A percentile compares a stretch with the other conserved stretches of the same genome.
Conservation (phyloP, 2,797 vertebrate species). For the Urophycis tenuis region DNA sequence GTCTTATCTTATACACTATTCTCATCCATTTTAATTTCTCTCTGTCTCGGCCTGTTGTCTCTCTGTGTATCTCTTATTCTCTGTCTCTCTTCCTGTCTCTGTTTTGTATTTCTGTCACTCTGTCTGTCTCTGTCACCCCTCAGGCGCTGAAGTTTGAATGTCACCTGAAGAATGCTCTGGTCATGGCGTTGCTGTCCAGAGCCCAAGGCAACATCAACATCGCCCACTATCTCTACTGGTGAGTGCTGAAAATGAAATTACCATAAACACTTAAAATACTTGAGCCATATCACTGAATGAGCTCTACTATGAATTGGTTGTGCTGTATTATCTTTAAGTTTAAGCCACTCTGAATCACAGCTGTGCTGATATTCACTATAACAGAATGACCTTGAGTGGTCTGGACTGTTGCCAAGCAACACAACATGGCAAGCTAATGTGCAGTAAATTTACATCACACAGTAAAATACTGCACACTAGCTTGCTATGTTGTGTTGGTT, state of each 20-base stretch:
- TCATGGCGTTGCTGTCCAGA: constrained; percentile 86
- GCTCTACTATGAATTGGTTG: too few species aligned
- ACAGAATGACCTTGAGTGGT: too few species aligned
- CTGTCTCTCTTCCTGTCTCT: neutral
- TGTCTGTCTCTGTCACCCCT: neutral
- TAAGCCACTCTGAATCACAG: too few species aligned
- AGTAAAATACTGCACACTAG: too few species aligned
- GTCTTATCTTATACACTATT: neutral
- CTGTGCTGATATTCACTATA: too few species aligned
- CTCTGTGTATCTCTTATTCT: neutral
- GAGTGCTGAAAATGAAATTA: constrained; percentile 56
- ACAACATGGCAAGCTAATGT: too few species aligned
- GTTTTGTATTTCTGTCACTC: neutral
- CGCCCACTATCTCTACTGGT: constrained; percentile 94
- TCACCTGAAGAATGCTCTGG: constrained; percentile 85
- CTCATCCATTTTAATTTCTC: neutral
- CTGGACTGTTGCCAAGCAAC: too few species aligned
- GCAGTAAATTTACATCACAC: too few species aligned
- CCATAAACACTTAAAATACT: too few species aligned
- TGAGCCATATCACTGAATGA: too few species aligned
- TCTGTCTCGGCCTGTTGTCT: neutral
- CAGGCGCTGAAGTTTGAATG: constrained; percentile 94
- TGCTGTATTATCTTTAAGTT: too few species aligned
- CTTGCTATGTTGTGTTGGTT: too few species aligned
- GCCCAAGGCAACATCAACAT: constrained; percentile 86